Evolutionary conservation across 2,888 invertebrate species (phyloP), one percentile per base, ranked within the genome.

Genomic region (Koerneria pararmatus): DNA sequence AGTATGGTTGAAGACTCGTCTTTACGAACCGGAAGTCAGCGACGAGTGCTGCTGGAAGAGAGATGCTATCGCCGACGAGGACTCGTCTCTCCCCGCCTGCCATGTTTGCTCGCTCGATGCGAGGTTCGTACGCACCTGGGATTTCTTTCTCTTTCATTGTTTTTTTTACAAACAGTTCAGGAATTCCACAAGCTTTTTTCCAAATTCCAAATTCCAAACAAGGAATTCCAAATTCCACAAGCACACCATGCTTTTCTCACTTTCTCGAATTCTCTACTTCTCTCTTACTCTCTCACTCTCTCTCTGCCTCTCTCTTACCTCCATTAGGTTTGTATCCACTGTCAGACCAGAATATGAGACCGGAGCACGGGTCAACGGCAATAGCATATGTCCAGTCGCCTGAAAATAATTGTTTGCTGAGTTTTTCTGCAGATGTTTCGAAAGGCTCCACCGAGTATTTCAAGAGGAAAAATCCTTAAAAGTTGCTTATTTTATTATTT

Each of bases 281-380:
- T n/a, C n/a, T n/a, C n/a, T n/a, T n/a, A 60, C 3, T 60, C 22
- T 32, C 27, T 24, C 24, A 57, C 4, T 2, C 46, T 24, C 8
- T 34, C 8, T 54, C 31, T 41, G 11, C n/a, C 46, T 35, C 35
- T 29, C 19, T n/a, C 61, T 15, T 22, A 65, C 77, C 80, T 41
- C 79, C 80, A 27, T 66, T 71, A 6, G 78, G 70, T 58, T 82
- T 80, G 69, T 81, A 82, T 37, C 83, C 83, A 53, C 74, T 75
- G 83, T 95, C 95, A 0, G 95, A 94, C 85, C 91, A 98, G 85
- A 92, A 98, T 22, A 98, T 85, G 0, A 91, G 91, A 19, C 88
- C 95, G 81, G 91, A 91, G 86, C 98, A 98, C 0, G 97, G 97
- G 86, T 97, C 93, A 0, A 98, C 89, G 0, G 94, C 95, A 66